Evolutionary conservation across 2,113 vertebrate genomes (phyloP).

Genomic region (Chamaetylas fuelleborni): DNA sequence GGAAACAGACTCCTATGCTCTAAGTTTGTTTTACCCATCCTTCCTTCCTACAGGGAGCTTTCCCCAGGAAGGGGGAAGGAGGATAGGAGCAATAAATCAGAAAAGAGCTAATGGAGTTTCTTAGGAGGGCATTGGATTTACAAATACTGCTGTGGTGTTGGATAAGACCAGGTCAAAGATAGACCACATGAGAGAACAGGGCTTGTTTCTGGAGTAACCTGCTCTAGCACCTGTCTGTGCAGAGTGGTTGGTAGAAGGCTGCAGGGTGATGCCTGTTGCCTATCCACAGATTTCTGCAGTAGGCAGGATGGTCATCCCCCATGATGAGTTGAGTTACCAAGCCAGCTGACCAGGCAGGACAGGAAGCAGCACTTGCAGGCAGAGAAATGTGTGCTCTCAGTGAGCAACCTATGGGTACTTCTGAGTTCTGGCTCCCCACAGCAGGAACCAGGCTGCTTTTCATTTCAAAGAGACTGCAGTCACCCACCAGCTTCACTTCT

Average conservation of each 20-base stretch:
- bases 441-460: not conserved
- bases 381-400: not conserved
- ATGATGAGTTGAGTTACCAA: not conserved
- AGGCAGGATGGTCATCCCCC: not conserved
- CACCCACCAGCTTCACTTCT: not conserved
- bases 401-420: not conserved
- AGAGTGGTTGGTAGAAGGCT: not conserved
- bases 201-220: not conserved
- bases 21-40: not conserved
- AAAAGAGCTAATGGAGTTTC: not conserved
- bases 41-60: not conserved
- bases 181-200: fast-evolving
- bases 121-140: not conserved
- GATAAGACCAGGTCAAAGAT: not conserved
- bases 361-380: not conserved
- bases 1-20: not conserved
- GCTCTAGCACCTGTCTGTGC: not conserved
- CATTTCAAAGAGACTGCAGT: not conserved
- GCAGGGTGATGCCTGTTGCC: not conserved
- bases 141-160: not conserved
- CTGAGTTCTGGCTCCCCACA: not conserved
- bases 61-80: not conserved
- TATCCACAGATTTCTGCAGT: not conserved
- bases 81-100: not conserved
- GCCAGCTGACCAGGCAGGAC: not conserved